Evolutionary conservation across 2,888 invertebrate species (phyloP), one percentile per base, ranked within the genome.

Genomic region (Chrysomela aeneicollis): DNA sequence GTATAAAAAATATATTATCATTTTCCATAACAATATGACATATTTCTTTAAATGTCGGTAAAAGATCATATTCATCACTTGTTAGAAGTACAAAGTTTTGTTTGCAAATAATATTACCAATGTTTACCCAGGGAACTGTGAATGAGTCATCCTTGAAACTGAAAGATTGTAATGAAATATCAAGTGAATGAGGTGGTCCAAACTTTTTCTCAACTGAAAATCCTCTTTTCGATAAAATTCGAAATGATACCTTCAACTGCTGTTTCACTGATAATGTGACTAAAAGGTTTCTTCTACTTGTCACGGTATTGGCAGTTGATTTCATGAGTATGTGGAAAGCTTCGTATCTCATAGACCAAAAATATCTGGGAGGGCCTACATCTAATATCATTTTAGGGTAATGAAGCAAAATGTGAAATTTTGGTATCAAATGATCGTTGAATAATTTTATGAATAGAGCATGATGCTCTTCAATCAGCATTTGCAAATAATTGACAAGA

Each of bases 301-400:
- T 53, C 2, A 59, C 37, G 8, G 51, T 58, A 42, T 58, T 51
- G 2, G 59, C 57, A 26, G 26, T 60, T 3, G 12, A 10, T 61
- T 61, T 64, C 19, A 64, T 18, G 17, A 57, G 53, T 59, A 52
- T 32, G 54, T 67, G 61, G 5, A 61, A 59, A 32, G 60, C 55
- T 58, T 66, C 61, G 37, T 51, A 66, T 57, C 65, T 63, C 63
- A 65, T 63, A 8, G 54, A 63, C 61, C 64, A 69, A 18, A 61
- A 64, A 42, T 61, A 37, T 55, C 65, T 52, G 22, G 63, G 12
- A 10, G 66, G 66, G 6, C 66, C 63, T 22, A 53, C 8, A 30
- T 53, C n/a, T 35, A 12, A 12, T 12, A 66, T 63, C n/a, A 63
- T 53, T 1, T 6, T 22, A 32, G 63, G 63, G 35, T 66, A 66